Evolutionary conservation across 1,140 invertebrate species (phyloP).

Genomic region (Phortica variegata): DNA sequence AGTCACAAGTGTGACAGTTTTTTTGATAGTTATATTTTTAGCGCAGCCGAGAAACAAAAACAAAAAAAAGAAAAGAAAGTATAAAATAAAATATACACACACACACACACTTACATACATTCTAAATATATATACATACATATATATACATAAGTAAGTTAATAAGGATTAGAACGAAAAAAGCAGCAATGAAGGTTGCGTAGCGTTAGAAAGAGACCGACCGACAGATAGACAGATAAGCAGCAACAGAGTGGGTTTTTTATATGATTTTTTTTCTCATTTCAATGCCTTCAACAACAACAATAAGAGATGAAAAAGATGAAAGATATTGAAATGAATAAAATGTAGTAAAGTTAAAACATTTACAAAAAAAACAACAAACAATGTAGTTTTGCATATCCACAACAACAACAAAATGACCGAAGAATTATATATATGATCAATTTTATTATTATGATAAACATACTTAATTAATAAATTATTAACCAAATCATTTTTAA

Average conservation of each 20-base stretch:
- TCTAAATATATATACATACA: slow-evolving; percentile 25
- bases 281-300: slow-evolving; percentile 25
- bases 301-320: slow-evolving; percentile 12
- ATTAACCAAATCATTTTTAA: slow-evolving; percentile 10
- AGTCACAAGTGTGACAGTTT: slow-evolving; percentile 46
- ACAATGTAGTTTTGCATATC: slow-evolving; percentile 49
- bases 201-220: background rate
- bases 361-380: slow-evolving; percentile 26
- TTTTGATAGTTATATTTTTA: slow-evolving; percentile 54
- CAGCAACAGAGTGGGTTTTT: no score
- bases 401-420: slow-evolving; percentile 19
- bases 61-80: slow-evolving; percentile 48
- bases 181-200: background rate
- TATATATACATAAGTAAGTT: slow-evolving; percentile 19
- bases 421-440: slow-evolving; percentile 12
- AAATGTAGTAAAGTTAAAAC: slow-evolving; percentile 11
- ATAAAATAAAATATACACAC: slow-evolving; percentile 35
- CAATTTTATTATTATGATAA: slow-evolving; percentile 4
- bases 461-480: slow-evolving; percentile 15
- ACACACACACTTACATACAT: slow-evolving; percentile 32
- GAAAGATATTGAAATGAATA: slow-evolving; percentile 23
- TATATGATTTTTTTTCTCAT: no score
- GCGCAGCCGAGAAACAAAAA: no score
- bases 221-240: no score
- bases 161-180: background rate